phyloP scores from a whole-genome alignment of 2,888 invertebrate genomes.

The Amblyteles armatorius region DNA sequence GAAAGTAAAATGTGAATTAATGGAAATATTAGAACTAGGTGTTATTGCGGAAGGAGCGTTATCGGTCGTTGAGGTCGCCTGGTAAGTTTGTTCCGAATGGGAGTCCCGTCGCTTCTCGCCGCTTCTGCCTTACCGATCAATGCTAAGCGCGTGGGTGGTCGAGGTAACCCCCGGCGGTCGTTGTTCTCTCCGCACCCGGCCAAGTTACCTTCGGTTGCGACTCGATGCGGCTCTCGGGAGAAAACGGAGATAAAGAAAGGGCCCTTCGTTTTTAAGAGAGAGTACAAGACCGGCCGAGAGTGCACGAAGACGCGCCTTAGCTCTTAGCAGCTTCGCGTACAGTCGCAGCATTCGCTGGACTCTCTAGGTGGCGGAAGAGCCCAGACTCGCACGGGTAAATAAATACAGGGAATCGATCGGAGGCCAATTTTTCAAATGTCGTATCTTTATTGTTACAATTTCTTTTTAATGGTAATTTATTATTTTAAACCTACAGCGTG shows the following conservation, averaged over 20 bases:
- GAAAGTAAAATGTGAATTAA: neutral
- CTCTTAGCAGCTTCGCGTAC: too few species aligned
- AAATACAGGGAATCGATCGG: neutral
- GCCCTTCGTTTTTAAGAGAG: neutral
- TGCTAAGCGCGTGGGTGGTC: slow-evolving; percentile 9
- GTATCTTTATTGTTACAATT: neutral
- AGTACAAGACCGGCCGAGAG: neutral
- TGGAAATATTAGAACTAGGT: slow-evolving; percentile 2
- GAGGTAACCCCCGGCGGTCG: slow-evolving; percentile 9
- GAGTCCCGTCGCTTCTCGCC: neutral
- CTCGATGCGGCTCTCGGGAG: neutral
- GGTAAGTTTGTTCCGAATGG: slow-evolving; percentile 22
- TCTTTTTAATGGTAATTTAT: neutral
- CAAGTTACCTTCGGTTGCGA: slow-evolving; percentile 28
- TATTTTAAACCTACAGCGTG: neutral
- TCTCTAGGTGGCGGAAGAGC: neutral
- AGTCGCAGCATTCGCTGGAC: neutral
- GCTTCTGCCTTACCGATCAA: slow-evolving; percentile 47
- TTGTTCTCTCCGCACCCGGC: neutral
- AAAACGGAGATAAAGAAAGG: neutral
- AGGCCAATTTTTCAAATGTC: neutral
- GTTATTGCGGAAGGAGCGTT: slow-evolving; percentile 10
- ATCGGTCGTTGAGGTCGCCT: slow-evolving; percentile 4
- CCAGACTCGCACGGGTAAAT: neutral
- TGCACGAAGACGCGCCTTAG: neutral